Evolutionary conservation across 2,113 vertebrate genomes (phyloP).

Genomic region (Sceloporus undulatus): DNA sequence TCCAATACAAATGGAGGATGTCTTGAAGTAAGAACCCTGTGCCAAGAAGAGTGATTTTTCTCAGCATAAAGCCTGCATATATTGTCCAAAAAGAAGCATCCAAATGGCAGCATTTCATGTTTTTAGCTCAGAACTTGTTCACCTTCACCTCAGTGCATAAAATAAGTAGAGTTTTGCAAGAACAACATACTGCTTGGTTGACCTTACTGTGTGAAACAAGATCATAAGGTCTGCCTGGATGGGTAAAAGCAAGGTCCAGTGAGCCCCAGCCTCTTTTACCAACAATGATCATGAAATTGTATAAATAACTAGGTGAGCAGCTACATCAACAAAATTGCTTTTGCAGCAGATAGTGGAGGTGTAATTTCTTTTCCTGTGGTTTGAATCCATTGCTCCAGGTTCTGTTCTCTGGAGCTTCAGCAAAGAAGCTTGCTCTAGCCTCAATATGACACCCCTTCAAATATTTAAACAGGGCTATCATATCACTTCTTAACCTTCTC

Average conservation of each 20-base stretch:
- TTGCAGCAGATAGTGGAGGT: not conserved
- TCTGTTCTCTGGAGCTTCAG: too few species aligned
- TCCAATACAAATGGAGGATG: not conserved
- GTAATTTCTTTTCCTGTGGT: too few species aligned
- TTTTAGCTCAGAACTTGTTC: not conserved
- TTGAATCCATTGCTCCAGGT: too few species aligned
- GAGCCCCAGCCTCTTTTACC: not conserved
- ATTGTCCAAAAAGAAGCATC: not conserved
- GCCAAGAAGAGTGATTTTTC: not conserved
- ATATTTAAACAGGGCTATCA: too few species aligned
- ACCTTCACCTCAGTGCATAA: not conserved
- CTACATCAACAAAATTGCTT: not conserved
- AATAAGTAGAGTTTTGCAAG: not conserved
- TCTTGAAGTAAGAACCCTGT: not conserved
- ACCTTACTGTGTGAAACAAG: not conserved
- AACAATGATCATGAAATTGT: not conserved
- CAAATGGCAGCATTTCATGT: not conserved
- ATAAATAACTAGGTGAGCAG: fast-evolving
- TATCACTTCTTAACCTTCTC: too few species aligned
- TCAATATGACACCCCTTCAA: too few species aligned
- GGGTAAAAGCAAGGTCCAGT: not conserved
- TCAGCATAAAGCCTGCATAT: not conserved
- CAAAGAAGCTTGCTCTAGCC: too few species aligned
- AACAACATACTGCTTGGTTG: not conserved
- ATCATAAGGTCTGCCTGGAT: not conserved